Evolutionary conservation across 2,113 vertebrate genomes (phyloP).

Genomic region (Ascaphus truei): DNA sequence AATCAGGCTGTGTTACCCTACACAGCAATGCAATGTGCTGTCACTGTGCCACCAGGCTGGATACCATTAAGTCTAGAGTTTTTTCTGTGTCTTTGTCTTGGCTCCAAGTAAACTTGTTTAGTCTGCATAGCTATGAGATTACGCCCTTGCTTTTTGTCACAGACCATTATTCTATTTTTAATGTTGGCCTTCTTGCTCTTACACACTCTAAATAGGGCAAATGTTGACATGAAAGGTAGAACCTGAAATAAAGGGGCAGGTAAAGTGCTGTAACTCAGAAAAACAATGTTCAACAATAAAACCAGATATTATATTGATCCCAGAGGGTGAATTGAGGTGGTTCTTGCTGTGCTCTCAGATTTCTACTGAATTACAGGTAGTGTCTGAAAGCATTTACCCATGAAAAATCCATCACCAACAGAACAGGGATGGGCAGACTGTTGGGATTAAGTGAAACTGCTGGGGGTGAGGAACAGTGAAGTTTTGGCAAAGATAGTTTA

Average conservation of each 20-base stretch:
- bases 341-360: neutral
- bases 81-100: constrained; percentile 1
- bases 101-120: constrained; percentile 11
- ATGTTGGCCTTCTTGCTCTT: neutral
- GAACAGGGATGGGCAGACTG: neutral
- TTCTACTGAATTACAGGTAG: neutral
- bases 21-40: neutral
- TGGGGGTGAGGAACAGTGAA: too few relatives aligned
- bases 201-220: neutral
- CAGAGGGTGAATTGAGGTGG: neutral
- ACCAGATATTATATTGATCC: neutral
- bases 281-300: neutral
- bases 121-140: constrained; percentile 19
- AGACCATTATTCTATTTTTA: constrained; percentile 11
- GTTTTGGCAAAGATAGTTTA: too few relatives aligned
- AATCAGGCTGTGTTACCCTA: neutral
- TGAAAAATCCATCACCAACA: neutral
- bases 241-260: neutral
- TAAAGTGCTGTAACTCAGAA: neutral
- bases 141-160: neutral
- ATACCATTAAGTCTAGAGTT: constrained; percentile 4
- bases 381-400: constrained; percentile 10
- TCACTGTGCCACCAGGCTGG: constrained; percentile 19
- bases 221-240: neutral
- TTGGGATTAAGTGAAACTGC: neutral